Percentiles rank a stretch among this genome's conserved stretches.
Evolutionary conservation across 2,113 vertebrate genomes (phyloP).

Genomic region (Barnardius zonarius): DNA sequence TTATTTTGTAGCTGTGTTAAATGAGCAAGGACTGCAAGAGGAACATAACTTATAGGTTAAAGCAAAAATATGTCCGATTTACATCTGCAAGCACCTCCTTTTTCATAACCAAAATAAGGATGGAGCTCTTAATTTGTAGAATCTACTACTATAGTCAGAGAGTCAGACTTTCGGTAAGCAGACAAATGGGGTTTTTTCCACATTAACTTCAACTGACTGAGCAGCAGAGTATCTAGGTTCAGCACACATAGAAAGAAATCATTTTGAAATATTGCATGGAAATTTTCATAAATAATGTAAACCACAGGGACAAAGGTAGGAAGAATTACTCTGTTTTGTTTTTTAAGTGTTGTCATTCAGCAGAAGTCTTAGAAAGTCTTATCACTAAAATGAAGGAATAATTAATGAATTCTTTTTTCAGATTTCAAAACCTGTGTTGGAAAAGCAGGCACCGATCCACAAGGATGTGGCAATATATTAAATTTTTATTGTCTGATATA

Average conservation of each 20-base stretch:
- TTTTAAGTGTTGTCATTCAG: not conserved
- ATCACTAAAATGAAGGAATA: not conserved
- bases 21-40: not conserved
- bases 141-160: not conserved
- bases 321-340: not conserved
- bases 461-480: not conserved
- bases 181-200: not conserved
- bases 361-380: not conserved
- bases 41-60: not conserved
- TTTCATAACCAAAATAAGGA: not conserved
- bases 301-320: not conserved
- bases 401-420: not conserved
- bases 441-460: not conserved
- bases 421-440: not conserved
- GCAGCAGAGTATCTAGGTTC: not conserved
- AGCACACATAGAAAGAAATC: not conserved
- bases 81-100: not conserved
- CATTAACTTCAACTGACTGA: not conserved
- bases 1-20: not conserved
- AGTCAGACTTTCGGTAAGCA: not conserved
- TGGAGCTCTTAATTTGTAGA: not conserved
- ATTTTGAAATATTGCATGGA: not conserved
- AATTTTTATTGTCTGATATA: not conserved
- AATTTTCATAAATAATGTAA: conserved; percentile 2
- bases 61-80: not conserved